A percentile compares a stretch with the other conserved stretches of the same genome.
Conservation (phyloP, 2,113 vertebrate species). For the Pseudopipra pipra region DNA sequence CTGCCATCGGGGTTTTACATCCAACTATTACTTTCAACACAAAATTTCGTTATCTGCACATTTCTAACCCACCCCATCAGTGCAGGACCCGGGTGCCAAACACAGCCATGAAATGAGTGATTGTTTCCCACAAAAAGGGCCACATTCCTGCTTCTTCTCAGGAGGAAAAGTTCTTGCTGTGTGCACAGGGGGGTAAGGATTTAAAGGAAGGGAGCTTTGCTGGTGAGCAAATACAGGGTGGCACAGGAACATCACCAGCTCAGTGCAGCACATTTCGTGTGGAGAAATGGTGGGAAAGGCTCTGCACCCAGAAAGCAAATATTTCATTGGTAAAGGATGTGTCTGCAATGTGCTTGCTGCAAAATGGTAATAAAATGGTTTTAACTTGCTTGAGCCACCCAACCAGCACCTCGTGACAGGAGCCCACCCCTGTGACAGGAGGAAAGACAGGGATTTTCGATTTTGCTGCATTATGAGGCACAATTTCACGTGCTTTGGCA, state of each 20-base stretch:
- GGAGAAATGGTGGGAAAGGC: not conserved
- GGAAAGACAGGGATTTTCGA: not conserved
- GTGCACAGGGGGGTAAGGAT: not conserved
- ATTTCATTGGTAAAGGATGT: not conserved
- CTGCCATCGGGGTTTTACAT: not conserved
- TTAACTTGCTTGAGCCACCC: not conserved
- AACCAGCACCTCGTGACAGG: accelerated
- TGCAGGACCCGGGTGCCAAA: not conserved
- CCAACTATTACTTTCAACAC: not conserved
- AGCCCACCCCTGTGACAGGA: not conserved
- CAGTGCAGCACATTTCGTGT: accelerated
- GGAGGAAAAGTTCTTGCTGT: accelerated
- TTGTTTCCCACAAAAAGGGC: not conserved
- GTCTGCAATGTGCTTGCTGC: not conserved
- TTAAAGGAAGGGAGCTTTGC: not conserved
- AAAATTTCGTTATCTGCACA: not conserved
- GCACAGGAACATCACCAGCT: not conserved
- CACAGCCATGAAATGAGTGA: not conserved
- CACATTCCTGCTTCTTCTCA: not conserved
- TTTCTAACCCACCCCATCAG: not conserved
- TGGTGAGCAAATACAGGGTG: not conserved
- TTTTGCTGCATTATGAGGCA: not conserved
- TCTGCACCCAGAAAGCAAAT: not conserved
- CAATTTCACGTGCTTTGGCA: not conserved
- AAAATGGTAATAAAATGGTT: not conserved